Conservation (phyloP, 2,797 vertebrate genomes). For the Emydoidea blandingii region DNA sequence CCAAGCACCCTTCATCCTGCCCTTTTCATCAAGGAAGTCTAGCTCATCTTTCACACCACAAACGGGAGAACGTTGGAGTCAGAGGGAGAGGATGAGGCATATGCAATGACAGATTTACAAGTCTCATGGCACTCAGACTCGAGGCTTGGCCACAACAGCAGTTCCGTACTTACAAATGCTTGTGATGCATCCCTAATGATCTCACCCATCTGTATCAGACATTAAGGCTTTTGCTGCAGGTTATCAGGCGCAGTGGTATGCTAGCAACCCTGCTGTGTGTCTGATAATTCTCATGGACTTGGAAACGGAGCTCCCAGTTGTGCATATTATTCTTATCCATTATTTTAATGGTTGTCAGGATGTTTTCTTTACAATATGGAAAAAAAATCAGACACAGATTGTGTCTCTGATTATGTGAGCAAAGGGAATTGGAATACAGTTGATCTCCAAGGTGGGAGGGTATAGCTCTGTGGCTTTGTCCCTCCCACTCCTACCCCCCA, state of each 20-base stretch:
- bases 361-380: not conserved
- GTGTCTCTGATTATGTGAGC: rapidly evolving
- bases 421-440: not conserved
- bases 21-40: not conserved
- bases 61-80: not conserved
- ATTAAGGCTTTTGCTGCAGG: not conserved
- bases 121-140: slow-evolving; percentile 47
- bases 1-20: not conserved
- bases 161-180: not conserved
- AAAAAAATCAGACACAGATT: not conserved
- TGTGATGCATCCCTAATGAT: not conserved
- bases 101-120: not conserved
- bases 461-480: not conserved
- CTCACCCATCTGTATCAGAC: not conserved
- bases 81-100: not conserved
- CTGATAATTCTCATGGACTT: not conserved
- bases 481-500: not conserved
- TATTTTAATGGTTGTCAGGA: too few relatives aligned
- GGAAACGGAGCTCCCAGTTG: not conserved
- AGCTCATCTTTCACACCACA: not conserved
- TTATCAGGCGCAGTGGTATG: not conserved
- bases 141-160: slow-evolving; percentile 54
- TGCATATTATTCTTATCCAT: not conserved
- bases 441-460: rapidly evolving
- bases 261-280: not conserved